Base-by-base conservation (phyloP, 2,113 vertebrate species). In the Ameiurus melas region DNA sequence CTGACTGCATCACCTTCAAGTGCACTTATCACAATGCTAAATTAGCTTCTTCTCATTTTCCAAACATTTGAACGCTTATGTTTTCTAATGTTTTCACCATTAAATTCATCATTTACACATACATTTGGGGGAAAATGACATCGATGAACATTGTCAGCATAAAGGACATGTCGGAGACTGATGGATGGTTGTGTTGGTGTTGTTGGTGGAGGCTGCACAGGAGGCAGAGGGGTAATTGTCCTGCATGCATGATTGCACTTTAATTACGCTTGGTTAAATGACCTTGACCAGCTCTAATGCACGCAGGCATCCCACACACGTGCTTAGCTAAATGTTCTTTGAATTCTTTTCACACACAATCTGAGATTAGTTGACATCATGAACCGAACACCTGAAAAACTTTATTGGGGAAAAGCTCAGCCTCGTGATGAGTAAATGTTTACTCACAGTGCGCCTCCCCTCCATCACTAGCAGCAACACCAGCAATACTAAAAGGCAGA, bases 261-360 rank as follows among this genome's bases (percentile, higher is more conserved):
- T 85, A 90, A 89, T 89, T 86, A 47, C 2, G 14, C 55, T 86
- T 85, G 68, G 33, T 83, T 90, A 79, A 79, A 88, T 86, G 77
- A 75, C 79, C 64, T 77, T 90, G 71, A 57, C 73, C 83, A 79
- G n/a, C 51, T 55, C 66, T 71, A 47, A 86, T 8, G 53, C 47
- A 89, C 17, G 7, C 25, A 25, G 12, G 27, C 39, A 9, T 27
- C 83, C 39, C 75, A 57, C 70, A 66, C 20, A 25, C 16, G 1
- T 83, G 43, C 43, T 77, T 51, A 51, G 22, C 43, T 51, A 51
- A 77, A 51, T 27, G 2, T 82, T 60, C 80, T 83, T 39, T 62
- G 12, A 62, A 25, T 83, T 58, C 60, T 13, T 53, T 51, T 19
- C n/a, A n/a, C 83, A 36, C 83, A 58, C 43, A 84, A 17, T 85